Base-by-base conservation (phyloP, 2,113 vertebrate species). In the Rhinopomastus cyanomelas region DNA sequence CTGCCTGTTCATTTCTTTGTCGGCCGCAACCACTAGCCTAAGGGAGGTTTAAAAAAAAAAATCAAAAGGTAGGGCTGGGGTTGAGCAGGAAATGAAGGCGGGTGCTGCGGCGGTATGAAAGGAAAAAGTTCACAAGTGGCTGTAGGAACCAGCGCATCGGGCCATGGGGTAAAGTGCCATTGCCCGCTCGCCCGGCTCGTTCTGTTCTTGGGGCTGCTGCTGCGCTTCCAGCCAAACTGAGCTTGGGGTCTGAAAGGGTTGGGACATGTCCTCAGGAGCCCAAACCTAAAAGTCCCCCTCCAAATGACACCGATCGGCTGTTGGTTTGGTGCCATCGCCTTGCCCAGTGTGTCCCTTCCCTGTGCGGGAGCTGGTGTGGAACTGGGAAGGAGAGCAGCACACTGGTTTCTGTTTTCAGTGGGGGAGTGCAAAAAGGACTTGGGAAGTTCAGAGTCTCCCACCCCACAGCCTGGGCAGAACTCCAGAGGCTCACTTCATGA, bases 1-100 rank as follows among this genome's bases (percentile, higher is more conserved):
- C 97, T 98, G 97, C 95, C 96, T 97, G 97, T 96, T 97, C 97
- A 32, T 93, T 88, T 92, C 97, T 97, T 97, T 97, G 97, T 95
- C 94, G 23, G 66, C 92, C 81, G 95, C 95, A 97, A 95, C 96
- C 92, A 85, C 96, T 96, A 87, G 97, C 97, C 97, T 96, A 93
- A 95, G 97, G 97, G 97, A 97, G 93, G 87, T 89, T 93, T 73
- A 66, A 86, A 46, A 96, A 97, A 66, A 86, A 46, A 96, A 97
- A 97, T 97, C 96, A 96, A 97, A 97, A 97, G 96, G 95, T 96
- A 89, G 93, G 94, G 42, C 88, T 91, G 96, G 80, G 96, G 92
- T 88, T 73, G 93, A 91, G 95, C 97, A 98, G 97, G 97, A 98
- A 98, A 97, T 97, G 97, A 97, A 95, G 74, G 72, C 93, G 83